Evolutionary conservation across 1,140 invertebrate species (phyloP), one percentile per base, ranked within the genome.

Genomic region (Drosophila kurseongensis): DNA sequence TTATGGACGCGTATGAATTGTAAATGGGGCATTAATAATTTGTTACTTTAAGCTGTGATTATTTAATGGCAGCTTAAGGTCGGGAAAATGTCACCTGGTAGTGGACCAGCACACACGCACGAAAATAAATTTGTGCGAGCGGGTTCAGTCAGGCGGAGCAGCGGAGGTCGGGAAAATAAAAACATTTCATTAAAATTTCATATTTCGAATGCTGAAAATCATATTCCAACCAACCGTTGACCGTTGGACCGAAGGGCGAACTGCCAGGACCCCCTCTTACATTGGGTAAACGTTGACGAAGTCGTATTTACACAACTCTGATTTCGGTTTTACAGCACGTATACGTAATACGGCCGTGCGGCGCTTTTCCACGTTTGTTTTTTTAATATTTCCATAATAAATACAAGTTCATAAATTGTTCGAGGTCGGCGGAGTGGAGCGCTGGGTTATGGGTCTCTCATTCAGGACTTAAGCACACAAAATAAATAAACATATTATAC

Each of bases 401-500:
- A 78, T 78, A 72, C 65, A 78, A 78, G 66, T 78, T 78, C 75
- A 78, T 78, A 78, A 78, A 78, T 78, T 65, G 38, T 75, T 75
- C 27, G 29, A 40, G 45, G 36, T 13, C 36, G 32, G 14, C 23
- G 10, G 12, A 56, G 51, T 13, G 8, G 14, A 41, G 18, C 16
- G 27, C 27, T 2, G 12, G 50, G 16, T 16, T 29, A 14, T 8
- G 47, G 47, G 32, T 57, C 59, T 58, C 45, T 63, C 58, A 63
- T 77, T 80, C 59, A 59, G 66, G 63, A 67, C 51, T 59, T 69
- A 56, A 77, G 80, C 73, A 74, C 62, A 88, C 76, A 67, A 80
- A 80, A 84, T 78, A 89, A 88, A 80, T 85, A 74, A 78, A 77
- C 81, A 80, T 79, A 79, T 89, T 80, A 89, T 89, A 66, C 61